phyloP scores from a whole-genome alignment of 2,888 invertebrate genomes.

The Actias luna region DNA sequence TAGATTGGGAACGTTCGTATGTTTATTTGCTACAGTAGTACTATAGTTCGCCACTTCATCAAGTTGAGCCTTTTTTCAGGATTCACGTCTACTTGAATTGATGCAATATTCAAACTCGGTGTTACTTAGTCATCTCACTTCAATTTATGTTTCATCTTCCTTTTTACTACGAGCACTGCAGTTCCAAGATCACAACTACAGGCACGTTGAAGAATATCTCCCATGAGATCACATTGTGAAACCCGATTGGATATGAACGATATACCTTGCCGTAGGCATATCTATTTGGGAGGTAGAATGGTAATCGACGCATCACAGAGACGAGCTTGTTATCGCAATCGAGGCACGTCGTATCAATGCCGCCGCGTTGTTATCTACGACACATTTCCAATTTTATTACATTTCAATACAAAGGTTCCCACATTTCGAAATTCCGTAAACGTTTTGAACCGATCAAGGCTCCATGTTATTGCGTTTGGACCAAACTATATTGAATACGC shows the following conservation, averaged over 20 bases:
- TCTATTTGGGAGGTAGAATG: background rate
- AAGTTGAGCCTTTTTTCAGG: no score
- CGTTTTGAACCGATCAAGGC: background rate
- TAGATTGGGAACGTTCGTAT: no score
- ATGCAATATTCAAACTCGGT: no score
- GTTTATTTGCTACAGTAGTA: no score
- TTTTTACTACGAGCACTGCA: no score
- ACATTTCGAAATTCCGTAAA: background rate
- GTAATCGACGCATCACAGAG: background rate
- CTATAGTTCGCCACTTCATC: no score
- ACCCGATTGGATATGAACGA: background rate
- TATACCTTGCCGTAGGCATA: background rate
- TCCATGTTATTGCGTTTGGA: background rate
- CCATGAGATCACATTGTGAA: background rate
- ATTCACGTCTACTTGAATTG: no score
- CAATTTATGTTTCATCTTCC: no score
- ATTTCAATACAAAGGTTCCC: background rate
- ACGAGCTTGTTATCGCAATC: background rate
- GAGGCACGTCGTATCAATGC: conserved; percentile 1
- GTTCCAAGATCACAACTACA: background rate
- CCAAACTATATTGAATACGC: no score
- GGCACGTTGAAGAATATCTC: background rate
- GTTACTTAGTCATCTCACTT: no score
- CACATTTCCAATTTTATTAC: conserved; percentile 3
- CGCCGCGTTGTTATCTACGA: conserved; percentile 1